Conservation (phyloP, 1,140 invertebrate species). For the Bombus turneri region DNA sequence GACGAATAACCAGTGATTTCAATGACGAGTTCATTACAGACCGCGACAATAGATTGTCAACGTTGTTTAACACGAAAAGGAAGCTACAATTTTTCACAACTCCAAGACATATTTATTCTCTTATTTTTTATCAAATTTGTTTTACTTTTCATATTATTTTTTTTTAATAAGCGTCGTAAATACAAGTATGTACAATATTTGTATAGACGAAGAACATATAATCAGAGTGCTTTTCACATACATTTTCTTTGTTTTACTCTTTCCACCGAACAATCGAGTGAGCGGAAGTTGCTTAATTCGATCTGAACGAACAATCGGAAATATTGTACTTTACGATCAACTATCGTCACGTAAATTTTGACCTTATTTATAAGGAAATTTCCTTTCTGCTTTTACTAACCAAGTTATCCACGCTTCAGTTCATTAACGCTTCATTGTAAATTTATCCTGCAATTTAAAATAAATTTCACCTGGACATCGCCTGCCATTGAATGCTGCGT, state of each 20-base stretch:
- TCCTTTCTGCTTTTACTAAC: neutral
- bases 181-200: too few relatives aligned
- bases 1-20: conserved; percentile 54
- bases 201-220: too few relatives aligned
- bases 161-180: too few relatives aligned
- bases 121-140: neutral
- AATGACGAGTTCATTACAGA: conserved; percentile 49
- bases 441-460: neutral
- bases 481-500: neutral
- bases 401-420: neutral
- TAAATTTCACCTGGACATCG: conserved; percentile 7
- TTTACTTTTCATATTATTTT: neutral
- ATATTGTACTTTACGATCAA: neutral
- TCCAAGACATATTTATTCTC: neutral
- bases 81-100: neutral
- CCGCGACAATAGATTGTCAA: conserved; percentile 14
- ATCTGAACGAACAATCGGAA: neutral
- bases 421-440: neutral
- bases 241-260: too few relatives aligned
- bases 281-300: neutral
- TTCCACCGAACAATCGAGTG: too few relatives aligned
- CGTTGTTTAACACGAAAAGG: neutral
- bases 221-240: too few relatives aligned
- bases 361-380: neutral
- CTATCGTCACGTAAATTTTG: neutral